These are phyloP conservation scores for Gymnarchus niloticus DNA, from an alignment of 2,113 vertebrate genomes.

Conservation along the genomic window DNA sequence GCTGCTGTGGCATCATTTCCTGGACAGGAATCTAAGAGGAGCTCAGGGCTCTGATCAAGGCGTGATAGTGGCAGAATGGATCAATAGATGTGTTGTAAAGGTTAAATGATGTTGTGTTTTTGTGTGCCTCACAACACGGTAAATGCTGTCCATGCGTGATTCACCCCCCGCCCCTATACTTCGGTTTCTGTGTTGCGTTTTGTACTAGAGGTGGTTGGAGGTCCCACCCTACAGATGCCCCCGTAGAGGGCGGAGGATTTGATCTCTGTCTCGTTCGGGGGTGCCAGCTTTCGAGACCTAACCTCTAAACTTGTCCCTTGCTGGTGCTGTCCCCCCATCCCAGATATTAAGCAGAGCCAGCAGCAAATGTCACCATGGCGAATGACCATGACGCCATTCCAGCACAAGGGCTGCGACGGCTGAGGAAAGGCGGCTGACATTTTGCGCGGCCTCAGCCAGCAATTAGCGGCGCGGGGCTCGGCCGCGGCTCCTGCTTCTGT, in stretches of 20 bases:
- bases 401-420: slow-evolving; percentile 16
- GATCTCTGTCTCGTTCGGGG: not conserved
- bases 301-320: not conserved
- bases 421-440: slow-evolving; percentile 27
- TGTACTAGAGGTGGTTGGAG: slow-evolving; percentile 32
- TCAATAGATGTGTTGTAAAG: slow-evolving; percentile 74
- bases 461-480: slow-evolving; percentile 58
- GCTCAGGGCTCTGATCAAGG: slow-evolving; percentile 55
- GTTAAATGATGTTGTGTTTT: slow-evolving; percentile 74
- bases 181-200: slow-evolving; percentile 31
- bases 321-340: not conserved
- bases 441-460: slow-evolving; percentile 33
- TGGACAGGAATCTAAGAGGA: slow-evolving; percentile 46
- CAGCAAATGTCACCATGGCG: slow-evolving; percentile 4
- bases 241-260: not conserved
- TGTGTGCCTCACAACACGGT: slow-evolving; percentile 54
- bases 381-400: not conserved
- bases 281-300: not conserved
- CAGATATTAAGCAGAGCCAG: not conserved
- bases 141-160: slow-evolving; percentile 58
- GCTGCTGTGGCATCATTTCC: slow-evolving; percentile 49
- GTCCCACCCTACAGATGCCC: not conserved
- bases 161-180: slow-evolving; percentile 27
- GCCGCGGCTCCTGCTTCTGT: slow-evolving; percentile 56
- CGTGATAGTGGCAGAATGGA: slow-evolving; percentile 62